These are phyloP conservation scores for Lates japonicus DNA, from an alignment of 2,797 vertebrate genomes.

Conservation along the genomic window DNA sequence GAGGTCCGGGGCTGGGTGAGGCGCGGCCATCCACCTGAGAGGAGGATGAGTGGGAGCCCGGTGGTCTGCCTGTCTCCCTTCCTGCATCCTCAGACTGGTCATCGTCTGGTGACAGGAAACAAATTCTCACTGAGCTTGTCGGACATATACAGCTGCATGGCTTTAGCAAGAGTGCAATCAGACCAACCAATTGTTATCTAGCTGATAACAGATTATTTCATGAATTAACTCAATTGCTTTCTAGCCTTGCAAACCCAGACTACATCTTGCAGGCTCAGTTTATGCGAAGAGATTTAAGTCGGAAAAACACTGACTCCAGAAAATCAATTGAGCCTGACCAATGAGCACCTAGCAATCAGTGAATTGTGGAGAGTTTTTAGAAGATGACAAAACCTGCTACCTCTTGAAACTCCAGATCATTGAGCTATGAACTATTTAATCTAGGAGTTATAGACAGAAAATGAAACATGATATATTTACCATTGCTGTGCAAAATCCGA, in stretches of 20 bases:
- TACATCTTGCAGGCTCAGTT: conserved; percentile 21
- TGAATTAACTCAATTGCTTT: background rate
- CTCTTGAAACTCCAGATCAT: background rate
- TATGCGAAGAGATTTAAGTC: conserved; percentile 39
- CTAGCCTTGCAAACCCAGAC: conserved; percentile 17
- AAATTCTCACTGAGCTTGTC: conserved; percentile 3
- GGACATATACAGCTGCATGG: no score
- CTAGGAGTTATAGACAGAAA: background rate
- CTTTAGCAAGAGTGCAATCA: no score
- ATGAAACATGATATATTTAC: conserved; percentile 77
- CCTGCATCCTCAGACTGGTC: conserved; percentile 90
- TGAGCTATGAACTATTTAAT: background rate
- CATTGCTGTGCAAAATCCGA: conserved; percentile 85
- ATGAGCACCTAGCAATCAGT: conserved; percentile 26
- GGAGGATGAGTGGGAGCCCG: conserved; percentile 89
- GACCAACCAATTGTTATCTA: no score
- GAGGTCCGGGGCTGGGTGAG: conserved; percentile 87
- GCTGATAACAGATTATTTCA: no score
- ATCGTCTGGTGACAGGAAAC: conserved; percentile 84
- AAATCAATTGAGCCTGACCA: conserved; percentile 36
- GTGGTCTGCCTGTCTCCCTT: conserved; percentile 86
- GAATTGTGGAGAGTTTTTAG: conserved; percentile 1
- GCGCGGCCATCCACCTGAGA: conserved; percentile 86
- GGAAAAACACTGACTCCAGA: conserved; percentile 23
- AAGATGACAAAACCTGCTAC: conserved; percentile 23